Percentiles rank a stretch among this genome's conserved stretches.
These are phyloP conservation scores for Phalacrocorax aristotelis DNA, from an alignment of 2,113 vertebrate species.

Conservation along the genomic window DNA sequence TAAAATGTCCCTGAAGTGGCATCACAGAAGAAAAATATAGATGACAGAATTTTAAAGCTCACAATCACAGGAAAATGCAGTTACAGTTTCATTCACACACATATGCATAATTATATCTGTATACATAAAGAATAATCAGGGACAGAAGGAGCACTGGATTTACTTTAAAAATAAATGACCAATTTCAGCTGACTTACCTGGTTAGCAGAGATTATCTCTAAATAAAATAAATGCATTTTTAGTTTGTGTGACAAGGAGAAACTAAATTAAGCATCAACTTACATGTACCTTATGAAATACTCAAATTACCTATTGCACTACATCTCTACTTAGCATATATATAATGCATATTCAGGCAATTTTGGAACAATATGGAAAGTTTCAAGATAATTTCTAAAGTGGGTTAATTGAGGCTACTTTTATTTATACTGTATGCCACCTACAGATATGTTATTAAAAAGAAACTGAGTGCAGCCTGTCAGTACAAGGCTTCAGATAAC, in stretches of 20 bases:
- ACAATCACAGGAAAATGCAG: background rate
- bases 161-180: background rate
- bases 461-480: background rate
- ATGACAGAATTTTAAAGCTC: conserved; percentile 32
- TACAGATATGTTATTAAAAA: background rate
- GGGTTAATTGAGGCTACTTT: background rate
- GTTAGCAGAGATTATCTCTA: background rate
- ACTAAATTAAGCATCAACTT: conserved; percentile 6
- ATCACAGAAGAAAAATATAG: conserved; percentile 38
- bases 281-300: background rate
- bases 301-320: background rate
- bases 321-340: background rate
- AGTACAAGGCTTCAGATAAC: background rate
- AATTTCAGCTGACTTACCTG: conserved; percentile 3
- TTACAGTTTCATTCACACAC: background rate
- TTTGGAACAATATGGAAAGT: conserved; percentile 4
- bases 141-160: background rate
- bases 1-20: conserved; percentile 39
- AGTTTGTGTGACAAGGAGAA: background rate
- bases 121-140: background rate
- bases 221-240: conserved; percentile 15
- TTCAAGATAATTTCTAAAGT: background rate
- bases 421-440: background rate
- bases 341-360: background rate
- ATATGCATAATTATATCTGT: background rate